phyloP scores from a whole-genome alignment of 2,888 invertebrate species.

The Parasteatoda lunata region DNA sequence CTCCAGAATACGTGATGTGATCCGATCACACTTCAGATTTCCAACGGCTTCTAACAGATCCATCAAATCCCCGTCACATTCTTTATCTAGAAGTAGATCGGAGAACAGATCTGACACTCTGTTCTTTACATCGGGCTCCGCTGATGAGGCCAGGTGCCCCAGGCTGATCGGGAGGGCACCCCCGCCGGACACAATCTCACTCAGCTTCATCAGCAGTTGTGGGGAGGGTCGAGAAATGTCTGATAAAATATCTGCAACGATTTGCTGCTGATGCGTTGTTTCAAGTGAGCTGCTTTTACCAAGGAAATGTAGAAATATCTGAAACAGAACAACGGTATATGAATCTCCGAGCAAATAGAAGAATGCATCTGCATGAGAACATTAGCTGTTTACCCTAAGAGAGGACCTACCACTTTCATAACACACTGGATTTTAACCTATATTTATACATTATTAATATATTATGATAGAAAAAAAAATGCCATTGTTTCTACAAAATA shows the following conservation, averaged over 20 bases:
- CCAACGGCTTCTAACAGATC: constrained; percentile 49
- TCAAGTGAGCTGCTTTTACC: background rate
- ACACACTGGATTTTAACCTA: too few species aligned
- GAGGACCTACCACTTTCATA: too few species aligned
- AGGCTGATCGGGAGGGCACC: constrained; percentile 24
- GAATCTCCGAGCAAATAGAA: too few species aligned
- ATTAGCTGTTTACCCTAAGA: too few species aligned
- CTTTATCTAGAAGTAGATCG: constrained; percentile 12
- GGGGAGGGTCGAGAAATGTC: constrained; percentile 34
- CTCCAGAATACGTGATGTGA: constrained; percentile 17
- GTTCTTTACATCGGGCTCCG: constrained; percentile 6
- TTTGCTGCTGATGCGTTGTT: constrained; percentile 11
- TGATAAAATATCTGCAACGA: constrained; percentile 31
- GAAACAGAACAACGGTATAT: background rate
- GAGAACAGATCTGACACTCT: constrained; percentile 11
- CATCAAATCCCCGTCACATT: constrained; percentile 24
- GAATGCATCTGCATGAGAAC: too few species aligned
- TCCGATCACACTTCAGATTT: constrained; percentile 21
- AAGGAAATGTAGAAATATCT: background rate
- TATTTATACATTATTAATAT: too few species aligned
- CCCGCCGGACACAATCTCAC: background rate
- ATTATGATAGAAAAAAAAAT: too few species aligned
- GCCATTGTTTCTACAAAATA: too few species aligned
- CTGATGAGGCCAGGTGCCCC: constrained; percentile 32
- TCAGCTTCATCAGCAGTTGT: constrained; percentile 1